A percentile compares a stretch with the other conserved stretches of the same genome.
Evolutionary conservation across 2,113 vertebrate species (phyloP).

Genomic region (Daboia siamensis): DNA sequence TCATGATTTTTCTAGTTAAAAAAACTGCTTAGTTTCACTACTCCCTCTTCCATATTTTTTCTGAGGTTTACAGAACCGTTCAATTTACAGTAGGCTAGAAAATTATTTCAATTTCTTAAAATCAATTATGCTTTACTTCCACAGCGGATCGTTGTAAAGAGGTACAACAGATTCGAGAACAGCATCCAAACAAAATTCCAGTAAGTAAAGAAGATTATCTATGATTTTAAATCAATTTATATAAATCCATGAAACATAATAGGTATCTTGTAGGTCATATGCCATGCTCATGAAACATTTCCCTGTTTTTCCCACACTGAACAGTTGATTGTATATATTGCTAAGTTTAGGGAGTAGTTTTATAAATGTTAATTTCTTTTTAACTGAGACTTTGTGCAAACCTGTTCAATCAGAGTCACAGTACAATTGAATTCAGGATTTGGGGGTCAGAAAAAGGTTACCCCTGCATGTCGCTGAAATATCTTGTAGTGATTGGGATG

Average conservation of each 20-base stretch:
- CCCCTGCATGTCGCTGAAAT: background rate
- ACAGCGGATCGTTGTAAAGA: constrained; percentile 95
- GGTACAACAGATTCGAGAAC: constrained; percentile 95
- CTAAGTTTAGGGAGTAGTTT: background rate
- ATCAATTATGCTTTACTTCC: constrained; percentile 28
- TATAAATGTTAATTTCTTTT: background rate
- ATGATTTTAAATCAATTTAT: background rate
- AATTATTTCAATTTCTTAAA: background rate
- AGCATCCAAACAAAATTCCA: constrained; percentile 97
- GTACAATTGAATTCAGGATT: background rate
- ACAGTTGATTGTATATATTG: background rate
- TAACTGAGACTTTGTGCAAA: background rate
- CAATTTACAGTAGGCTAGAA: background rate
- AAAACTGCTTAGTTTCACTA: background rate
- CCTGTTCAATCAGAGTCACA: no score
- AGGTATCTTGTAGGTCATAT: background rate
- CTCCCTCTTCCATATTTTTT: background rate
- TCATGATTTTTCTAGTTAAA: background rate
- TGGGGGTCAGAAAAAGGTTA: background rate
- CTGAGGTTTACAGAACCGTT: background rate
- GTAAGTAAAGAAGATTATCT: constrained; percentile 69
- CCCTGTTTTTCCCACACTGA: rapidly evolving
- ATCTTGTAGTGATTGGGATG: background rate
- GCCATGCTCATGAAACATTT: background rate
- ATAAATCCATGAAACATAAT: background rate